These are phyloP conservation scores for Drosophila bifasciata DNA, from an alignment of 1,140 invertebrate species.

Conservation along the genomic window DNA sequence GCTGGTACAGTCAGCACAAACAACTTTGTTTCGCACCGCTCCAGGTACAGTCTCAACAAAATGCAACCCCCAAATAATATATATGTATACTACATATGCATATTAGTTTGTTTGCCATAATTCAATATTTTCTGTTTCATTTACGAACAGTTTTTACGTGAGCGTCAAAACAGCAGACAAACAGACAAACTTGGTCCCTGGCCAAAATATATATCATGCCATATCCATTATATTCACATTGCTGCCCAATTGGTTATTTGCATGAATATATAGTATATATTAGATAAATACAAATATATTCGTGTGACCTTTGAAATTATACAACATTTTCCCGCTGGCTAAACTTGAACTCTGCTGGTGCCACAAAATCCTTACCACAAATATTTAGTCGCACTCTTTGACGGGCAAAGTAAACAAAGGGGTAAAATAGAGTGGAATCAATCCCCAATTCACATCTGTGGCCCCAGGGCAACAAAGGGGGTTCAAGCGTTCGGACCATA, in stretches of 20 bases:
- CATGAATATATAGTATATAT: constrained; percentile 24
- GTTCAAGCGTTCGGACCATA: constrained; percentile 23
- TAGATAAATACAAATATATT: constrained; percentile 21
- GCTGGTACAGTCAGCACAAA: neutral
- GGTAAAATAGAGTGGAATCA: constrained; percentile 3
- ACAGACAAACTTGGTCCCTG: constrained; percentile 60
- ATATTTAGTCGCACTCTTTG: constrained; percentile 43
- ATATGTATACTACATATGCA: constrained; percentile 1
- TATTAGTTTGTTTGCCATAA: constrained; percentile 20
- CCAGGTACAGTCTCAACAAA: constrained; percentile 13
- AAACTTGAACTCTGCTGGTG: constrained; percentile 55
- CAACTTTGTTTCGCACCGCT: neutral
- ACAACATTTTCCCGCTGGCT: constrained; percentile 27
- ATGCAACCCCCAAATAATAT: neutral
- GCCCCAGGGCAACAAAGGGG: neutral
- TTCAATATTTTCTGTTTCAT: constrained; percentile 26
- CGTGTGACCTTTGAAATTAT: constrained; percentile 56
- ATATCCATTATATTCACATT: constrained; percentile 20
- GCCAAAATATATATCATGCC: constrained; percentile 56
- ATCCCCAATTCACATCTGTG: constrained; percentile 27
- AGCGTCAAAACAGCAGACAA: constrained; percentile 16
- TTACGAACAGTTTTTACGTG: constrained; percentile 13
- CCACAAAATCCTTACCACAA: constrained; percentile 38
- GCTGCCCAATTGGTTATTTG: constrained; percentile 32
- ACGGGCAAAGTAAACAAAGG: constrained; percentile 42